Percentiles rank a stretch among this genome's conserved stretches.
These are phyloP conservation scores for Pygoscelis antarcticus DNA, from an alignment of 2,113 vertebrate genomes.

Conservation along the genomic window DNA sequence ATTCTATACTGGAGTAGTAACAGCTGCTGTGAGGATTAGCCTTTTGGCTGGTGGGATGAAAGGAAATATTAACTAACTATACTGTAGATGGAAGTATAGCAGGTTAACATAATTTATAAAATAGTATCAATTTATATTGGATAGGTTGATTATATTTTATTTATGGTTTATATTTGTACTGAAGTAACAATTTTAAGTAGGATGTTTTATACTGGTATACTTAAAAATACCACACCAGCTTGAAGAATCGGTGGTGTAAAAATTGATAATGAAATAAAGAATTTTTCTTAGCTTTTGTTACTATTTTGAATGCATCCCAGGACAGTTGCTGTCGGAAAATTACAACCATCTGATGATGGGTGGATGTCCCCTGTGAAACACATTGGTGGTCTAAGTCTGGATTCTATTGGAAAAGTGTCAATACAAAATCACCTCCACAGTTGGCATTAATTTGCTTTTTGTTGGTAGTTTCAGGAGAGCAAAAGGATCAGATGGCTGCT, in stretches of 20 bases:
- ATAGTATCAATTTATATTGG: background rate
- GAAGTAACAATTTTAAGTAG: background rate
- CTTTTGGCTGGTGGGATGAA: constrained; percentile 55
- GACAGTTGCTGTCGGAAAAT: background rate
- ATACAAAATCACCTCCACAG: background rate
- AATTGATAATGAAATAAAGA: background rate
- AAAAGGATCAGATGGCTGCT: background rate
- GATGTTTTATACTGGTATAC: background rate
- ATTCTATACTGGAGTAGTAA: constrained; percentile 63
- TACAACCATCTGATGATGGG: background rate
- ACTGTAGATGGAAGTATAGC: constrained; percentile 9
- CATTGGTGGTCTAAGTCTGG: background rate
- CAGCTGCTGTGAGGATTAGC: constrained; percentile 71
- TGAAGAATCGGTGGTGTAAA: background rate
- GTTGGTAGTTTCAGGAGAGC: background rate
- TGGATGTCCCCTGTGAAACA: background rate
- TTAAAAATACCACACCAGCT: background rate
- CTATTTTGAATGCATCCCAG: background rate
- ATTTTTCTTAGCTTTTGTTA: background rate
- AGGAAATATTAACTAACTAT: constrained; percentile 32
- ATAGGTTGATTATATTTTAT: background rate
- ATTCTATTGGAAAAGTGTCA: constrained; percentile 25
- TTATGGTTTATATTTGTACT: background rate
- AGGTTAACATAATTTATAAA: constrained; percentile 12
- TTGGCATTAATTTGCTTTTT: constrained; percentile 34